Conservation (phyloP, 2,797 vertebrate species). For the Synaphobranchus kaupii region DNA sequence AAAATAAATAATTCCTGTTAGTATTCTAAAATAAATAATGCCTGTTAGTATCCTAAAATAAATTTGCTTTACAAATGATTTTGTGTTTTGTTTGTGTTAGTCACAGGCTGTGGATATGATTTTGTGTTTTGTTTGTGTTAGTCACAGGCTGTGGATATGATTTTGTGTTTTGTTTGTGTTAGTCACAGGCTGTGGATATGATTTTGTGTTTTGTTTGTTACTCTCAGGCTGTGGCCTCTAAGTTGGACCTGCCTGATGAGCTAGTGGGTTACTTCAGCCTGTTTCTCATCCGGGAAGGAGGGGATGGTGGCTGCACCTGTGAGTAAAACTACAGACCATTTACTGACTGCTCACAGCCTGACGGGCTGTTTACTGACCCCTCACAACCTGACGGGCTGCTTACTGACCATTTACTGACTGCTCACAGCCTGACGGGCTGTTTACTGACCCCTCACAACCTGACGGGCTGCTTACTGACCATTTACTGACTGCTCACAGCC, state of each 20-base stretch:
- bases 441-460: not conserved
- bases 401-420: not conserved
- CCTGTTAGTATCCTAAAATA: too few relatives aligned
- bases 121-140: too few relatives aligned
- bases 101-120: too few relatives aligned
- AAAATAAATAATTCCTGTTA: too few relatives aligned
- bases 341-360: not conserved
- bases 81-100: too few relatives aligned
- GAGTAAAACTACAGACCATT: slow-evolving; percentile 63
- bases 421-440: too few relatives aligned
- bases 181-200: too few relatives aligned
- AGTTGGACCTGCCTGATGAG: slow-evolving; percentile 92
- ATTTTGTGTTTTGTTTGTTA: slow-evolving; percentile 19
- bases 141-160: too few relatives aligned
- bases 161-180: too few relatives aligned
- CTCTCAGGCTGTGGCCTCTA: slow-evolving; percentile 88
- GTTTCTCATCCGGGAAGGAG: slow-evolving; percentile 86
- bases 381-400: not conserved
- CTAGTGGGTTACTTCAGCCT: slow-evolving; percentile 95
- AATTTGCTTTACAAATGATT: too few relatives aligned
- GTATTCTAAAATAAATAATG: too few relatives aligned
- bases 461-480: not conserved
- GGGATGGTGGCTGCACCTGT: slow-evolving; percentile 90
- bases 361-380: not conserved
- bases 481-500: not conserved